Percentiles rank a stretch among this genome's conserved stretches.
Conservation (phyloP, 2,888 invertebrate species). For the Beris morrisii region DNA sequence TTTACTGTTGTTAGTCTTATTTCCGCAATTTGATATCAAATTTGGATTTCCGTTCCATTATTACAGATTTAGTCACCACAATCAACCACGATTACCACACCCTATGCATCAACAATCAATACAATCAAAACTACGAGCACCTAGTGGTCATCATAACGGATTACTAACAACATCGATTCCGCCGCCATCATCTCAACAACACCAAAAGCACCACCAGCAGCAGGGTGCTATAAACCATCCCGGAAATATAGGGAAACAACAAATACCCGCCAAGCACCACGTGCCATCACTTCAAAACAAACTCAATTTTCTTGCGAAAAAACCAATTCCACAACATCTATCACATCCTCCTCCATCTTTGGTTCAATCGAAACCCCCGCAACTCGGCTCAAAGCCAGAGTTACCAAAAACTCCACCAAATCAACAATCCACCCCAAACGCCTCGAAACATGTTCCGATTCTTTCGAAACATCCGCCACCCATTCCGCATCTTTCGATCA, state of each 20-base stretch:
- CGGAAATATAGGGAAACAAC: conserved; percentile 7
- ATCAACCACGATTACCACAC: conserved; percentile 33
- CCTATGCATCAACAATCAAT: conserved; percentile 33
- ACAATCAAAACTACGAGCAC: conserved; percentile 32
- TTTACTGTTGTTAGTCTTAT: no score
- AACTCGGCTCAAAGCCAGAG: not conserved
- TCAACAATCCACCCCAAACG: not conserved
- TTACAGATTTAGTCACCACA: conserved; percentile 31
- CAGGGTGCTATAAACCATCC: conserved; percentile 5
- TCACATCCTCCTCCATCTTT: conserved; percentile 20
- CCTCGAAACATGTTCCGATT: conserved; percentile 19
- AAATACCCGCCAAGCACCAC: conserved; percentile 5
- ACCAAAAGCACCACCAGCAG: conserved; percentile 34
- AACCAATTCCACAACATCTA: conserved; percentile 8
- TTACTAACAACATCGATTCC: conserved; percentile 6
- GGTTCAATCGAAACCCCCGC: conserved; percentile 9
- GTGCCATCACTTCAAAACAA: conserved; percentile 11
- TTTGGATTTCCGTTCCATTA: no score
- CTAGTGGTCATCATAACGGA: conserved; percentile 19
- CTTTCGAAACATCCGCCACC: conserved; percentile 24
- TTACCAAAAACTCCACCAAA: not conserved
- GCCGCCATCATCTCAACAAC: conserved; percentile 38
- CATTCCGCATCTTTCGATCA: conserved; percentile 22
- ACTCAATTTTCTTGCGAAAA: conserved; percentile 1
- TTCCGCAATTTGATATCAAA: no score